phyloP scores from a whole-genome alignment of 2,888 invertebrate genomes.

The Dasypolia templi region DNA sequence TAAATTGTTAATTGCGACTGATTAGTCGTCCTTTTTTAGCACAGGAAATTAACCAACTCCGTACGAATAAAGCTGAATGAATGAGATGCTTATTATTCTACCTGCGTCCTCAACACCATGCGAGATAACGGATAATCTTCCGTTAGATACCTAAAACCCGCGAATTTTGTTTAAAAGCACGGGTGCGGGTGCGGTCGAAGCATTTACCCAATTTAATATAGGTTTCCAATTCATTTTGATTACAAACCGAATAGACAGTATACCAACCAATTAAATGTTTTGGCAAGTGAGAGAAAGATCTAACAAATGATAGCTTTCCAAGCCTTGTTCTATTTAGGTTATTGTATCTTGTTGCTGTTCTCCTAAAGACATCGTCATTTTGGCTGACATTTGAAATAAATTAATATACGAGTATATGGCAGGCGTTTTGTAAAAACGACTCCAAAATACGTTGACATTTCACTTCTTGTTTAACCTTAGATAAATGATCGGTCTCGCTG shows the following conservation, averaged over 20 bases:
- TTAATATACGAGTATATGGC: no score
- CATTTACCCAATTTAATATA: slow-evolving; percentile 24
- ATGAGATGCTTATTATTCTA: slow-evolving; percentile 61
- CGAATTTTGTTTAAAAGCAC: neutral
- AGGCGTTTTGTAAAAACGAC: no score
- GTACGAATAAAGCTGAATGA: slow-evolving; percentile 36
- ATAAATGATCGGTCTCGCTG: no score
- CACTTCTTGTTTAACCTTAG: no score
- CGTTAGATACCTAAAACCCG: slow-evolving; percentile 38
- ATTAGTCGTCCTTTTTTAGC: slow-evolving; percentile 25
- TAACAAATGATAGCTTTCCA: neutral
- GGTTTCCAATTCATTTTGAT: slow-evolving; percentile 19
- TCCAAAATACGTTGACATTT: no score
- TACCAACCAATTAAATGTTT: slow-evolving; percentile 17
- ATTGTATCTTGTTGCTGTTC: slow-evolving; percentile 20
- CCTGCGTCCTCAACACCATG: slow-evolving; percentile 60
- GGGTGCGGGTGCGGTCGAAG: neutral
- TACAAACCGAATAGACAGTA: slow-evolving; percentile 14
- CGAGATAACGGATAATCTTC: slow-evolving; percentile 61
- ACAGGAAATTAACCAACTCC: slow-evolving; percentile 17
- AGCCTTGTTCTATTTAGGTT: slow-evolving; percentile 17
- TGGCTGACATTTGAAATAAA: slow-evolving; percentile 38
- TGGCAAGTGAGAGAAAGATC: slow-evolving; percentile 19
- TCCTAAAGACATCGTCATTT: slow-evolving; percentile 26
- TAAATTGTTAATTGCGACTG: slow-evolving; percentile 35